These are phyloP conservation scores for Sciurus niger DNA, from an alignment of 2,113 vertebrate species.

Conservation along the genomic window DNA sequence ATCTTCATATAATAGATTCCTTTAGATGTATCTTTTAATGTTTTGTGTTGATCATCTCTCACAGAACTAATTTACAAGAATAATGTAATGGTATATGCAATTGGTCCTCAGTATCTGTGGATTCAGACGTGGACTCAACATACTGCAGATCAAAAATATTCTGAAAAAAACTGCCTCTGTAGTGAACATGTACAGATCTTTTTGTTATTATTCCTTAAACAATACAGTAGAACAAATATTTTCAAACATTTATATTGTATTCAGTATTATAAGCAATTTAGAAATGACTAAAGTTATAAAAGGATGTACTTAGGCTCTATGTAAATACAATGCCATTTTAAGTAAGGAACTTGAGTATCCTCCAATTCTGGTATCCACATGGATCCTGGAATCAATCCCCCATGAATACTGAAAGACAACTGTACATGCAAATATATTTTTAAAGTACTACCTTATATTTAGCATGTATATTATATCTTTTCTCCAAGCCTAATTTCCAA, in stretches of 20 bases:
- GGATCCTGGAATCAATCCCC: too few relatives aligned
- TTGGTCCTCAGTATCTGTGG: too few relatives aligned
- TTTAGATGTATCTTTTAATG: slow-evolving; percentile 35
- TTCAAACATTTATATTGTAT: neutral
- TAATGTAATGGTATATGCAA: neutral
- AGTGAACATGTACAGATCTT: neutral
- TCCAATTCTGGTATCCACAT: neutral
- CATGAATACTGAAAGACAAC: neutral
- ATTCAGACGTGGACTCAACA: neutral
- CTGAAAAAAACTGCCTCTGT: neutral
- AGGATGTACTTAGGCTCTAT: neutral
- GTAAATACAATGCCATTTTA: neutral
- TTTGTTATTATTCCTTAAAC: neutral
- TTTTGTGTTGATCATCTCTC: neutral
- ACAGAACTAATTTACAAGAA: neutral
- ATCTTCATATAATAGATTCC: neutral
- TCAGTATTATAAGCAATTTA: neutral
- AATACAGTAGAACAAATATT: neutral
- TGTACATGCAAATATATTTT: neutral
- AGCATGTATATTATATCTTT: neutral
- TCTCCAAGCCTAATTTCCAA: slow-evolving; percentile 34
- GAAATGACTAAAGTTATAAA: neutral
- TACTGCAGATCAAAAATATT: neutral
- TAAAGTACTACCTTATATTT: neutral
- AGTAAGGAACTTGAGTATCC: neutral